These are phyloP conservation scores for Sarcophaga variegata DNA, from an alignment of 2,888 invertebrate genomes.

Conservation along the genomic window DNA sequence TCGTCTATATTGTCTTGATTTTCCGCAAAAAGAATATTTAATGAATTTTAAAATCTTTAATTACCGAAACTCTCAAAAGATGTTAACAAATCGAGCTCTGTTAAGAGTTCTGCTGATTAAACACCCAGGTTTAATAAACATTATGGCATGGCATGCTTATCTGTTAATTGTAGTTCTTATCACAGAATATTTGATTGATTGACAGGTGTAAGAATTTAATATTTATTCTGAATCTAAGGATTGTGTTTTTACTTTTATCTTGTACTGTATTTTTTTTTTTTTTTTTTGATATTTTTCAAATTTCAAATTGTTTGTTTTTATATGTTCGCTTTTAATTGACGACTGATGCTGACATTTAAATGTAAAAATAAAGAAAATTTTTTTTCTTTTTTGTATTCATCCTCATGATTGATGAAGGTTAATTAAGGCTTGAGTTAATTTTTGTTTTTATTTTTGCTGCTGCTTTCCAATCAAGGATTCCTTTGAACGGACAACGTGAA, in stretches of 20 bases:
- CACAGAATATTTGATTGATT: no score
- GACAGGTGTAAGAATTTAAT: no score
- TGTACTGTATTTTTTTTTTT: background rate
- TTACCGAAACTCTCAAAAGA: no score
- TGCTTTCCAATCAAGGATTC: background rate
- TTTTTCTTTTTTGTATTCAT: slow-evolving; percentile 5
- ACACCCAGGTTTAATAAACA: no score
- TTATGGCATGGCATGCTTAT: no score
- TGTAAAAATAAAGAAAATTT: slow-evolving; percentile 7
- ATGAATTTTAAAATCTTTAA: no score
- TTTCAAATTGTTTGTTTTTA: background rate
- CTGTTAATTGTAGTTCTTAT: no score
- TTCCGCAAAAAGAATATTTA: no score
- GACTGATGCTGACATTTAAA: slow-evolving; percentile 58
- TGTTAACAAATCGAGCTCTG: no score
- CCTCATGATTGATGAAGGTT: slow-evolving; percentile 63
- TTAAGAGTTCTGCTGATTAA: no score
- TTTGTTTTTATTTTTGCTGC: background rate
- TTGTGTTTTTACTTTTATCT: background rate
- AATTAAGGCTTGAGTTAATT: slow-evolving; percentile 32
- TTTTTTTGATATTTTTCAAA: background rate
- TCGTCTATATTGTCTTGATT: no score
- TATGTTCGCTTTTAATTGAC: background rate
- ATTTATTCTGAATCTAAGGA: background rate
- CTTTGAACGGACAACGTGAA: no score